Percentiles rank a stretch among this genome's conserved stretches.
Conservation (phyloP, 2,888 invertebrate species). For the Melanargia galathea region DNA sequence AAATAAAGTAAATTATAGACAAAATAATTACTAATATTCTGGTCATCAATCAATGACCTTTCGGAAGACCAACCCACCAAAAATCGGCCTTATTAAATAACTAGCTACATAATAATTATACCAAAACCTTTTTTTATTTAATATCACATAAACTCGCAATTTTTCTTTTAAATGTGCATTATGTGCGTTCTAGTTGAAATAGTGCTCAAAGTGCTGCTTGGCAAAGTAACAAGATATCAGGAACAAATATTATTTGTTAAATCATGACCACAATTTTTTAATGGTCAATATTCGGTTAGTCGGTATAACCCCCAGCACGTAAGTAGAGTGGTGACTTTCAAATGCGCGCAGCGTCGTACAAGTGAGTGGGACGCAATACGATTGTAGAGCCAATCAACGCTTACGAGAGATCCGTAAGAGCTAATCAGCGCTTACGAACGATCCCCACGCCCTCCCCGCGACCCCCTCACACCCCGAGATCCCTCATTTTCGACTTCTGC, state of each 20-base stretch:
- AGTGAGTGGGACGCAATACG: too few species aligned
- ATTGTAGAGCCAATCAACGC: too few species aligned
- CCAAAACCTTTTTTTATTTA: background rate
- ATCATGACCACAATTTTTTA: slow-evolving; percentile 26
- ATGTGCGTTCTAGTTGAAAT: slow-evolving; percentile 38
- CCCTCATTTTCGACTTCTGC: too few species aligned
- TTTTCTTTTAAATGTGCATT: slow-evolving; percentile 34
- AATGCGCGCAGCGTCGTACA: too few species aligned
- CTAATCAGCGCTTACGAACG: too few species aligned
- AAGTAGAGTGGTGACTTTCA: too few species aligned
- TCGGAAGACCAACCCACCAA: slow-evolving; percentile 7
- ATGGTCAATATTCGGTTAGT: background rate
- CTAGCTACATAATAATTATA: background rate
- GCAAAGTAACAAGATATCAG: slow-evolving; percentile 14
- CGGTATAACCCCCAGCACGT: too few species aligned
- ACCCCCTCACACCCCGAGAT: too few species aligned
- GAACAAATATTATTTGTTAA: slow-evolving; percentile 18
- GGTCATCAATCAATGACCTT: background rate
- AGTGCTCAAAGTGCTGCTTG: slow-evolving; percentile 37
- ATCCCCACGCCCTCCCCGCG: too few species aligned
- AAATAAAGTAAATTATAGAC: too few species aligned
- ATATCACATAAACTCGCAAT: background rate
- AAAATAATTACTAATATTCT: background rate
- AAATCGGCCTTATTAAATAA: background rate
- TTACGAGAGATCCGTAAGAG: too few species aligned